These are phyloP conservation scores for Cerastis leucographa DNA, from an alignment of 2,888 invertebrate genomes.

Conservation along the genomic window DNA sequence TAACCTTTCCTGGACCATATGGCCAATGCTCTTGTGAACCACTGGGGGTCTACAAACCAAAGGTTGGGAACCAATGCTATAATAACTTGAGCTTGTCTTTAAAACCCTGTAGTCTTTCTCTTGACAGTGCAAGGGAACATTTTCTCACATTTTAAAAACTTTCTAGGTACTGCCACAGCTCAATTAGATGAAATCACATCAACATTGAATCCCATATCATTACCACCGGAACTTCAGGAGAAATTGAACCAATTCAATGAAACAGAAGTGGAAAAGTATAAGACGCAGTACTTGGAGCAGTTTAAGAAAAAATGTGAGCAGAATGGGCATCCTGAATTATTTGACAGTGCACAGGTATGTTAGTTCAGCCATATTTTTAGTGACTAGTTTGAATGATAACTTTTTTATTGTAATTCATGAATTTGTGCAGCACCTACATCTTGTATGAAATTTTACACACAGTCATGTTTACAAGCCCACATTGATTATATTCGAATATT, in stretches of 20 bases:
- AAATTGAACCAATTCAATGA: conserved; percentile 70
- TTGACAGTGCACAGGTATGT: conserved; percentile 88
- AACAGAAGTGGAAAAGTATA: conserved; percentile 73
- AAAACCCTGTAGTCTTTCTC: background rate
- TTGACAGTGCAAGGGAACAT: background rate
- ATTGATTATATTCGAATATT: too few relatives aligned
- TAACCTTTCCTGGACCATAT: too few relatives aligned
- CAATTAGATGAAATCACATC: conserved; percentile 24
- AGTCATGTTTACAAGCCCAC: too few relatives aligned
- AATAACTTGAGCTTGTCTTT: background rate
- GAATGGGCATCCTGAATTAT: conserved; percentile 91
- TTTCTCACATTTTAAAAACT: background rate
- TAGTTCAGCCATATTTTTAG: background rate
- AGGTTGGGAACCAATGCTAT: too few relatives aligned
- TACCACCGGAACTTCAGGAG: conserved; percentile 79
- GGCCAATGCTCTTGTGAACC: too few relatives aligned
- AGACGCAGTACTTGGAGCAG: conserved; percentile 86
- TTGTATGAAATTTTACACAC: too few relatives aligned
- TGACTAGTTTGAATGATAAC: too few relatives aligned
- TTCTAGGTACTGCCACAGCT: conserved; percentile 48
- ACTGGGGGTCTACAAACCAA: too few relatives aligned
- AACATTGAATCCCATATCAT: conserved; percentile 55
- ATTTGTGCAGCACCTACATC: too few relatives aligned
- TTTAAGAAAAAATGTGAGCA: conserved; percentile 92
- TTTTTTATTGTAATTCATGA: too few relatives aligned